phyloP scores from a whole-genome alignment of 2,113 vertebrate genomes.

The Indicator indicator region DNA sequence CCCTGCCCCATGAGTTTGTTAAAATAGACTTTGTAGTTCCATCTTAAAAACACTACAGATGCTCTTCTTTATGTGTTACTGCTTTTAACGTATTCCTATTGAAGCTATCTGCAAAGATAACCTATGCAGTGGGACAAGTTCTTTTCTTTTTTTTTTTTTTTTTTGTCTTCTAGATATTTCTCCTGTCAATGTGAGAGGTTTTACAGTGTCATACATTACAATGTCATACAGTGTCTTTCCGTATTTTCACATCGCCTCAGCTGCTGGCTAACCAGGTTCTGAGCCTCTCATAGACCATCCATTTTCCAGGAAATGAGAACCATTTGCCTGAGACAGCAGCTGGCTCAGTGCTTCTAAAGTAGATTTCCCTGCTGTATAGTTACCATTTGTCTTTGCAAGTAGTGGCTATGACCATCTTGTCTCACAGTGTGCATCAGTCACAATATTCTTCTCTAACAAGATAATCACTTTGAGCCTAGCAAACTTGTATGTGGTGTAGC shows the following conservation, averaged over 20 bases:
- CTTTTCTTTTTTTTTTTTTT: background rate
- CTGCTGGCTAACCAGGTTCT: background rate
- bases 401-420: background rate
- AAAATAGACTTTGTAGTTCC: background rate
- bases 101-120: background rate
- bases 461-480: background rate
- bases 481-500: background rate
- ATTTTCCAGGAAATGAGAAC: conserved; percentile 50
- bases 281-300: background rate
- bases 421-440: background rate
- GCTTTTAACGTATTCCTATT: background rate
- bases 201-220: background rate
- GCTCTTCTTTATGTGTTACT: background rate
- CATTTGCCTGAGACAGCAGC: conserved; percentile 23
- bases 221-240: background rate
- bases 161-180: background rate
- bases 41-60: background rate
- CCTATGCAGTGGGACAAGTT: background rate
- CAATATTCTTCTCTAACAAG: background rate
- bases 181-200: background rate
- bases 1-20: background rate
- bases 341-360: conserved; percentile 1
- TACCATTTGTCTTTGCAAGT: background rate
- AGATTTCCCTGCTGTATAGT: background rate
- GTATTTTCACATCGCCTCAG: conserved; percentile 6